Conservation (phyloP, 2,888 invertebrate genomes). For the Andrena fulva region DNA sequence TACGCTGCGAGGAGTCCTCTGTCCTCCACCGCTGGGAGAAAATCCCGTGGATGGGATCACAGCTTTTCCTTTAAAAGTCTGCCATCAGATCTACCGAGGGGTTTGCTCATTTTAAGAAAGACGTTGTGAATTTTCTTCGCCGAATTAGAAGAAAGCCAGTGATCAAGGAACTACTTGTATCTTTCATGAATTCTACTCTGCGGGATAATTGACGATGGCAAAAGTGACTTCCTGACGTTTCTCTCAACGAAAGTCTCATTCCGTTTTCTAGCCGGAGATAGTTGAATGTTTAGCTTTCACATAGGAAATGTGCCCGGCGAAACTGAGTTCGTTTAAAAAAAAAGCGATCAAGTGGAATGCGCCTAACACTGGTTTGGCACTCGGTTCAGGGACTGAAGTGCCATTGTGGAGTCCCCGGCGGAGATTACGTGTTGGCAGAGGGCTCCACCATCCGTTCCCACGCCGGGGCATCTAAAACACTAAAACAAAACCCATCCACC, state of each 20-base stretch:
- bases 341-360: conserved; percentile 36
- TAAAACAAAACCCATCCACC: conserved; percentile 80
- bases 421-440: conserved; percentile 61
- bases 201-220: neutral
- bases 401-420: conserved; percentile 67
- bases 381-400: conserved; percentile 56
- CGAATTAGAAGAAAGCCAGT: too few relatives aligned
- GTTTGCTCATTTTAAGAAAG: too few relatives aligned
- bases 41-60: conserved; percentile 14
- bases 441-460: conserved; percentile 80
- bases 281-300: conserved; percentile 6
- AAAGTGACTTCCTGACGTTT: neutral
- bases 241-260: neutral
- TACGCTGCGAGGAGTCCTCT: conserved; percentile 68
- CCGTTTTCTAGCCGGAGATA: neutral
- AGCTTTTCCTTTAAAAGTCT: too few relatives aligned
- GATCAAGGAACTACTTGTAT: too few relatives aligned
- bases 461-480: conserved; percentile 80
- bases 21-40: conserved; percentile 26
- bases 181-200: neutral
- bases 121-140: neutral
- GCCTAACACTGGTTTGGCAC: conserved; percentile 29
- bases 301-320: neutral
- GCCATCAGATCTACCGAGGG: too few relatives aligned
- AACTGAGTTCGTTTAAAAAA: conserved; percentile 23